Conservation (phyloP, 1,140 invertebrate species). For the Popillia japonica region DNA sequence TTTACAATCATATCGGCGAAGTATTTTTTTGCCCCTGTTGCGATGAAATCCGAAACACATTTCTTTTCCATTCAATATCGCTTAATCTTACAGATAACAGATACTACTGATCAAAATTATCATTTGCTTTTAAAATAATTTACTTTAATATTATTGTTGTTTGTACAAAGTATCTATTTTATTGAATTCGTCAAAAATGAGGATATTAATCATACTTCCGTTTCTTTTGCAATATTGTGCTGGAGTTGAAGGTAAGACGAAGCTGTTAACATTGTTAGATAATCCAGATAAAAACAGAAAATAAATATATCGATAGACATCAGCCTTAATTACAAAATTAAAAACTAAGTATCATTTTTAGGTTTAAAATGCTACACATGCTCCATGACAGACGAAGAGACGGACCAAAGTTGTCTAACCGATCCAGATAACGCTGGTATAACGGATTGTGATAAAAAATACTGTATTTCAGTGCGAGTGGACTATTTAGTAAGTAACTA, state of each 20-base stretch:
- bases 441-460: conserved; percentile 61
- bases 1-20: no score
- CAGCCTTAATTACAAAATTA: no score
- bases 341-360: conserved; percentile 25
- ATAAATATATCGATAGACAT: no score
- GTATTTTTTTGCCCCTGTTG: no score
- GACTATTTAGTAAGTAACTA: conserved; percentile 60
- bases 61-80: neutral
- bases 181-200: neutral
- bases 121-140: neutral
- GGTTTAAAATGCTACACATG: conserved; percentile 61
- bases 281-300: no score
- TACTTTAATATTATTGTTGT: neutral
- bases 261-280: neutral
- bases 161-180: neutral
- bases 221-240: neutral
- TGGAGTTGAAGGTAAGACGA: neutral
- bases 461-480: conserved; percentile 63
- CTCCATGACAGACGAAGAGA: conserved; percentile 59
- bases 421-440: conserved; percentile 52
- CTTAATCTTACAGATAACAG: neutral
- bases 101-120: neutral
- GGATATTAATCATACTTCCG: neutral
- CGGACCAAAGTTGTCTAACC: conserved; percentile 59
- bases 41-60: neutral